Conservation (phyloP, 2,888 invertebrate species). For the Athalia rosae region DNA sequence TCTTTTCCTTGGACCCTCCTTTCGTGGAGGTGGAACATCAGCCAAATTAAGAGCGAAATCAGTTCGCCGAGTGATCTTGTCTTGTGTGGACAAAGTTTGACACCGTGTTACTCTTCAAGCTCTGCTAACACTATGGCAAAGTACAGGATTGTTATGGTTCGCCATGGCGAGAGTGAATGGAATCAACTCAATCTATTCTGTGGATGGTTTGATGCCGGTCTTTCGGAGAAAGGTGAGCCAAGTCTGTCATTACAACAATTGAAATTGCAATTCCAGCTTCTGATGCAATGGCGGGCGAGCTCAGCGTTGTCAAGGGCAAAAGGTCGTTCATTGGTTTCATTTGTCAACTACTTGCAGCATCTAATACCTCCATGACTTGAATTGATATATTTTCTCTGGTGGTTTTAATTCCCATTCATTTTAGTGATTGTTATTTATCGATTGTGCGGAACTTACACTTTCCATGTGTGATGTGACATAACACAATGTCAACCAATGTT, state of each 20-base stretch:
- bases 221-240: slow-evolving; percentile 77
- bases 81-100: neutral
- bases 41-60: neutral
- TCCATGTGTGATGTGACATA: too few species aligned
- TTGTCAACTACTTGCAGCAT: neutral
- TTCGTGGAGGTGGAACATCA: neutral
- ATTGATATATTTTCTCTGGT: too few species aligned
- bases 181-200: slow-evolving; percentile 79
- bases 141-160: slow-evolving; percentile 79
- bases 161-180: slow-evolving; percentile 82
- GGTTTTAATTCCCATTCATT: too few species aligned
- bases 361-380: neutral
- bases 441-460: neutral
- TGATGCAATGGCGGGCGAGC: slow-evolving; percentile 27
- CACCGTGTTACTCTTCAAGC: slow-evolving; percentile 1
- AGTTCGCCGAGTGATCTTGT: neutral
- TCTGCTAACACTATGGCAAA: slow-evolving; percentile 68
- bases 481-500: neutral
- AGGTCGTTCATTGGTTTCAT: slow-evolving; percentile 56
- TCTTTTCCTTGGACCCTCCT: neutral
- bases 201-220: slow-evolving; percentile 79
- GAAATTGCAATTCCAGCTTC: slow-evolving; percentile 1
- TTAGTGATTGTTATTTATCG: neutral
- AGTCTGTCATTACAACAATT: slow-evolving; percentile 25
- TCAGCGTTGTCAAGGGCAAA: slow-evolving; percentile 63